A percentile compares a stretch with the other conserved stretches of the same genome.
Conservation (phyloP, 1,140 invertebrate species). For the Holcopasites calliopsidis region DNA sequence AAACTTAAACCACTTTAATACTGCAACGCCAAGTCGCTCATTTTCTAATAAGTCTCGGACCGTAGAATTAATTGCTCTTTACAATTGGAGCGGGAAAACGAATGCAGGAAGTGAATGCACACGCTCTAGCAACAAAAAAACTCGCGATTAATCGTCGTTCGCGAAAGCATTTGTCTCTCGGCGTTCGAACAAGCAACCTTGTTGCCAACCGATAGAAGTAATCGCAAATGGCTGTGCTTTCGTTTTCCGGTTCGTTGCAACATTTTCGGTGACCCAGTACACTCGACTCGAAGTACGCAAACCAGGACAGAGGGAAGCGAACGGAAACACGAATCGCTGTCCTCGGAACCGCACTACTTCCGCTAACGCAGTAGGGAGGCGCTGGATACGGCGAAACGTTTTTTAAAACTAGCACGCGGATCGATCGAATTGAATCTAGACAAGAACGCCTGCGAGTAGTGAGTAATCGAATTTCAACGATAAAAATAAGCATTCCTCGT, state of each 20-base stretch:
- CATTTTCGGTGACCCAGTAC: background rate
- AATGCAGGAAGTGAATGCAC: background rate
- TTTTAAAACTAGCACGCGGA: background rate
- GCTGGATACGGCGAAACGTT: background rate
- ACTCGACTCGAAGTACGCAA: background rate
- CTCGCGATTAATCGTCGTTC: background rate
- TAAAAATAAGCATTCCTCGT: background rate
- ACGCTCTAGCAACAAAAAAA: too few relatives aligned
- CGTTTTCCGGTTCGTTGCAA: background rate
- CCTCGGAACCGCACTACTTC: background rate
- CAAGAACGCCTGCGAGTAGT: background rate
- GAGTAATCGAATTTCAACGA: constrained; percentile 17
- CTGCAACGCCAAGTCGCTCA: too few relatives aligned
- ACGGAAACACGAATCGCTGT: constrained; percentile 2
- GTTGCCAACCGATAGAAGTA: background rate
- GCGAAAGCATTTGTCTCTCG: background rate
- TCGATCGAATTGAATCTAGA: background rate
- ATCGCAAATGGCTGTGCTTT: constrained; percentile 12
- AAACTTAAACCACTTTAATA: background rate
- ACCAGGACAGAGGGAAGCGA: background rate
- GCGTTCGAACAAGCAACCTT: background rate
- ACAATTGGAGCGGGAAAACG: background rate
- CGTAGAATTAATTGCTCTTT: background rate
- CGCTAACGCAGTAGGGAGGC: background rate
- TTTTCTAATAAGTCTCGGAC: too few relatives aligned